Evolutionary conservation across 1,140 invertebrate genomes (phyloP).

Genomic region (Nymphalis io): DNA sequence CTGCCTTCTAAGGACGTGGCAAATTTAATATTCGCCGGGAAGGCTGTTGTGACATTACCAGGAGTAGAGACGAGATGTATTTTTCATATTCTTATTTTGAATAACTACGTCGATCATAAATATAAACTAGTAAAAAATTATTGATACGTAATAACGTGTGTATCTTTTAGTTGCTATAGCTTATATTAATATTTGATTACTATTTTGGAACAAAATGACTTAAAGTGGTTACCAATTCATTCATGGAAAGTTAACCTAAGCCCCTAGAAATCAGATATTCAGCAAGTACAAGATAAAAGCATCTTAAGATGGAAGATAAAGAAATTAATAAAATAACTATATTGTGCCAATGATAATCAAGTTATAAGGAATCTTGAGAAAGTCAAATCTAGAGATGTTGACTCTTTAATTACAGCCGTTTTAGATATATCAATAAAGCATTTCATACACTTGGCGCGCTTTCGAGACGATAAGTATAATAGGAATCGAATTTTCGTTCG

Average conservation of each 20-base stretch:
- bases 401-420: not conserved
- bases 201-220: too few species aligned
- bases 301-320: too few species aligned
- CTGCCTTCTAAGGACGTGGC: constrained; percentile 24
- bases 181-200: too few species aligned
- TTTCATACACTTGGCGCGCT: constrained; percentile 23
- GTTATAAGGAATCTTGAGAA: not conserved
- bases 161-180: too few species aligned
- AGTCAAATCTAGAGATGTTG: not conserved
- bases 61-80: not conserved
- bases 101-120: not conserved
- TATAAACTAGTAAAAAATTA: not conserved
- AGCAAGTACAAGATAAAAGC: too few species aligned
- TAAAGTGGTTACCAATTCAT: not conserved
- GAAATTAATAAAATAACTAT: too few species aligned
- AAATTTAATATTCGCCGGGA: constrained; percentile 41
- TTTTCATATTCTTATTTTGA: not conserved
- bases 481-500: constrained; percentile 44
- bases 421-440: constrained; percentile 21
- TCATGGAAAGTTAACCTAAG: not conserved
- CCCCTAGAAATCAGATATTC: not conserved
- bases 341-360: not conserved
- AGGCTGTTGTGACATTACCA: constrained; percentile 29
- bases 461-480: constrained; percentile 18
- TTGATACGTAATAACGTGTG: too few species aligned